phyloP scores from a whole-genome alignment of 2,113 vertebrate genomes.

The cat (Felis catus) region F.catus_Fca126_mat1.0 CM031419.1:79364501-79365000 shows the following conservation, averaged over 20 bases:
- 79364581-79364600: background rate
- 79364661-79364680: background rate
- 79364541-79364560: background rate
- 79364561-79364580: conserved; percentile 11
- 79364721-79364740: background rate
- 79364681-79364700: background rate
- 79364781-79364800: background rate
- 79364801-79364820: background rate
- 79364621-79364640: background rate
- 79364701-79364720: background rate
- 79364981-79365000: background rate
- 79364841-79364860: background rate
- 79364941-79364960: background rate
- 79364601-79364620: conserved; percentile 17
- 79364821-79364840: background rate
- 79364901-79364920: background rate
- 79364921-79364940: background rate
- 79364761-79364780: background rate
- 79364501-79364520: background rate
- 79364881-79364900: background rate
- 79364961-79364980: background rate
- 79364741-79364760: background rate
- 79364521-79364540: background rate
- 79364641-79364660: background rate
- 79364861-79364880: background rate